Base-by-base conservation (phyloP, 2,113 vertebrate species). In the Hippocampus zosterae region DNA sequence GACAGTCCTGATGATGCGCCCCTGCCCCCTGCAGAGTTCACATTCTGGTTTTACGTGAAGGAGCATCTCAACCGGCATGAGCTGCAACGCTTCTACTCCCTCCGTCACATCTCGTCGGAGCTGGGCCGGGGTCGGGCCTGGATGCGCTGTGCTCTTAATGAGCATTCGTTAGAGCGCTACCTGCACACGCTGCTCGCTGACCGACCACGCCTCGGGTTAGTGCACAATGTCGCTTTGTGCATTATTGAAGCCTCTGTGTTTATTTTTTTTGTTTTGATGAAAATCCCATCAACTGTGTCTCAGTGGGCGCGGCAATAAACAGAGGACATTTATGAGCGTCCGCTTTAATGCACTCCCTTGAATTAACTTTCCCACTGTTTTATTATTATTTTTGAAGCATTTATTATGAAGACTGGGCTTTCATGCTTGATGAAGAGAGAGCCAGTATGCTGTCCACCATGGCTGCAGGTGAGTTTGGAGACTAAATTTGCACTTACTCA, bases 401-500 rank as follows among this genome's bases (percentile, higher is more conserved):
- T 71, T 98, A 95, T 89, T 99, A 98, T 92, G 97, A 99, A 94
- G 96, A 98, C 78, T 96, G 95, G 95, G 95, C 97, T 65, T 99
- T 99, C 82, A 83, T 97, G 76, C 93, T 98, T 55, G 97, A 99
- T 77, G 97, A 98, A 71, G 96, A 99, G 80, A 90, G 94, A 85
- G 95, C 96, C 0, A 98, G 97, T 73, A 98, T 99, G 97, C 93
- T 99, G 33, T 96, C 97, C 52, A 98, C 94, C 0, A 99, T 99
- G 97, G 96, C 97, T 81, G 97, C 97, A 83, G 97, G 97, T 98
- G 87, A 92, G 91, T 52, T 68, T 46, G n/a, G 8, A 21, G 18
- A 13, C 12, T 57, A 3, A 21, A 55, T 55, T 46, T 46, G 33
- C 33, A 37, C n/a, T n/a, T n/a, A n/a, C n/a, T n/a, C n/a, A n/a